Evolutionary conservation across 2,888 invertebrate genomes (phyloP).

Genomic region (Orgyia antiqua): DNA sequence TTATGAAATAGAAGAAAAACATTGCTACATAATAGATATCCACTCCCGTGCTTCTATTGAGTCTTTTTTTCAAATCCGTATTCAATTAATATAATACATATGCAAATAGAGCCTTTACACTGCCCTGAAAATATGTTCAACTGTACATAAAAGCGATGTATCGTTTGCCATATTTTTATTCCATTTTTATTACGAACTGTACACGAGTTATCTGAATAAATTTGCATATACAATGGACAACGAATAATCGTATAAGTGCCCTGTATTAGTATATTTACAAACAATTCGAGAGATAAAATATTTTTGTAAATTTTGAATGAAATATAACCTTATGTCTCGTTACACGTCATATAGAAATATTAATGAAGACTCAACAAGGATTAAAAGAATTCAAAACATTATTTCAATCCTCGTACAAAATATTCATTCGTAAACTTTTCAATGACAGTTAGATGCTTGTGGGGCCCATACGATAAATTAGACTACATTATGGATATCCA

Average conservation of each 20-base stretch:
- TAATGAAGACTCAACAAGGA: constrained; percentile 33
- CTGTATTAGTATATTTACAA: constrained; percentile 9
- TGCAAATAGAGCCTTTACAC: constrained; percentile 1
- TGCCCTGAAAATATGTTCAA: neutral
- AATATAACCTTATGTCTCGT: constrained; percentile 18
- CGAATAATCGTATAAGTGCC: constrained; percentile 12
- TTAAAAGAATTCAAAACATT: constrained; percentile 30
- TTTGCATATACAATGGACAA: constrained; percentile 20
- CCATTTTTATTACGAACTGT: constrained; percentile 15
- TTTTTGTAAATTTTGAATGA: constrained; percentile 24
- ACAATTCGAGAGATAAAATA: constrained; percentile 18
- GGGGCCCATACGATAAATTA: too few species aligned
- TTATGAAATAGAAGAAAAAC: too few species aligned
- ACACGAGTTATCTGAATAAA: constrained; percentile 18
- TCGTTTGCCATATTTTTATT: constrained; percentile 21
- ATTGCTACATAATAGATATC: too few species aligned
- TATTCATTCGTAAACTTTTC: constrained; percentile 19
- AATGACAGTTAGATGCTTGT: too few species aligned
- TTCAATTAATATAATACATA: constrained; percentile 3
- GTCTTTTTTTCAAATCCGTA: neutral
- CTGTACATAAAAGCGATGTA: constrained; percentile 15
- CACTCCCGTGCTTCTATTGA: too few species aligned
- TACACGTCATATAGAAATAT: constrained; percentile 33
- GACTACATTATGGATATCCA: too few species aligned
- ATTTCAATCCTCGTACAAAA: constrained; percentile 27